Evolutionary conservation across 2,113 vertebrate genomes (phyloP).

Genomic region (Apistogramma diplotaenia): DNA sequence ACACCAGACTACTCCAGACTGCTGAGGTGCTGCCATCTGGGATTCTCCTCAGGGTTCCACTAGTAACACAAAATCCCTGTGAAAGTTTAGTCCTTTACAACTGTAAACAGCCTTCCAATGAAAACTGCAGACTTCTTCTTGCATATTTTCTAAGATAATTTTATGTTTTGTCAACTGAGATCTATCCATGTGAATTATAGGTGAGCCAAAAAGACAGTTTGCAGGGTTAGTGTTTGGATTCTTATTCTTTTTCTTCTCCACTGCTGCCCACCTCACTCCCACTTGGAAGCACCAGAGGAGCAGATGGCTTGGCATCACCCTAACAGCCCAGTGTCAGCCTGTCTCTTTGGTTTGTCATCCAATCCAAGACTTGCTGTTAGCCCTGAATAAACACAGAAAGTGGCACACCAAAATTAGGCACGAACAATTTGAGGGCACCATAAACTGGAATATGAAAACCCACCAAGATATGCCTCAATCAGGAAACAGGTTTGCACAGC

Average conservation of each 20-base stretch:
- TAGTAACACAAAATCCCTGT: slow-evolving; percentile 21
- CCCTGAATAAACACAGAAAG: slow-evolving; percentile 63
- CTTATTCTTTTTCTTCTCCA: slow-evolving; percentile 17
- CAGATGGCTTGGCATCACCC: slow-evolving; percentile 78
- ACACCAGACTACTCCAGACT: slow-evolving; percentile 38
- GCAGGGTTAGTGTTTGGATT: slow-evolving; percentile 4
- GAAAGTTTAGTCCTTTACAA: slow-evolving; percentile 11
- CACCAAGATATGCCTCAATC: slow-evolving; percentile 53
- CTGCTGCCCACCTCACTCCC: slow-evolving; percentile 38
- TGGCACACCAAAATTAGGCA: slow-evolving; percentile 63
- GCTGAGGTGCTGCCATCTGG: slow-evolving; percentile 60
- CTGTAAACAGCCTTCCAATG: neutral
- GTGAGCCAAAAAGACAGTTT: slow-evolving; percentile 7
- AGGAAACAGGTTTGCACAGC: slow-evolving; percentile 56
- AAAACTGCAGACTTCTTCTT: neutral
- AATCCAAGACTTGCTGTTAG: slow-evolving; percentile 66
- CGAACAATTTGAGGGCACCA: slow-evolving; percentile 58
- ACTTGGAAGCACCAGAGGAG: slow-evolving; percentile 59
- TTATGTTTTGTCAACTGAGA: neutral
- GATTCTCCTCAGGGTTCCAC: slow-evolving; percentile 45
- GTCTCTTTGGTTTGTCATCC: slow-evolving; percentile 60
- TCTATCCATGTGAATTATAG: neutral
- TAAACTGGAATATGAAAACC: slow-evolving; percentile 57
- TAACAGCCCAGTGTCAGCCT: slow-evolving; percentile 62
- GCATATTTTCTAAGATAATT: neutral